phyloP scores from a whole-genome alignment of 1,140 invertebrate species.

The Drosophila arawakana region DNA sequence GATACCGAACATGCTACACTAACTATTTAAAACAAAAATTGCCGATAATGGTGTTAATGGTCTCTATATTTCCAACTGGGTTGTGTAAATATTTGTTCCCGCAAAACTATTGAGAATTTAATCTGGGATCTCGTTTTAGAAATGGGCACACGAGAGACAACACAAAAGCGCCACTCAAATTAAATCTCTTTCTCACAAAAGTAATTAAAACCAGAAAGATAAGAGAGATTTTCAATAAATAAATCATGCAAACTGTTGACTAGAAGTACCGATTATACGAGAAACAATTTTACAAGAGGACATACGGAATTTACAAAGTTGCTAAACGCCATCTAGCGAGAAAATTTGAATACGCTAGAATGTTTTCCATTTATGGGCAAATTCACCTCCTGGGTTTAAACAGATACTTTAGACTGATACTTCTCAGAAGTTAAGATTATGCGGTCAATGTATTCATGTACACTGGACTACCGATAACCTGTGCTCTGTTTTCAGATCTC shows the following conservation, averaged over 20 bases:
- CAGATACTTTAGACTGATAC: too few relatives aligned
- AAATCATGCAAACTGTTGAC: too few relatives aligned
- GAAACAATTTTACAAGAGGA: background rate
- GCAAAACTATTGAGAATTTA: background rate
- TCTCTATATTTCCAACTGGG: slow-evolving; percentile 1
- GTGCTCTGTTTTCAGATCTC: too few relatives aligned
- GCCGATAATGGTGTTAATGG: slow-evolving; percentile 3
- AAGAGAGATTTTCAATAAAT: background rate
- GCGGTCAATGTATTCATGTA: too few relatives aligned
- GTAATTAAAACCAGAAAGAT: background rate
- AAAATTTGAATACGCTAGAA: too few relatives aligned
- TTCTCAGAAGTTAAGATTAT: background rate
- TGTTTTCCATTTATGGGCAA: too few relatives aligned
- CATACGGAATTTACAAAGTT: background rate
- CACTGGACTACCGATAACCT: too few relatives aligned
- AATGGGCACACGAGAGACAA: background rate
- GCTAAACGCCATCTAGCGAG: too few relatives aligned
- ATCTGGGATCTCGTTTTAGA: background rate
- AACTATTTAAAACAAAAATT: background rate
- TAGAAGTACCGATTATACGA: too few relatives aligned
- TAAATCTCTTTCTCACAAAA: background rate
- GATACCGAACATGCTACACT: too few relatives aligned
- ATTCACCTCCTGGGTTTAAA: too few relatives aligned
- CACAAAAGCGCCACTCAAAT: background rate
- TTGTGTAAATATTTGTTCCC: background rate